phyloP scores from a whole-genome alignment of 2,797 vertebrate species.

The Pterois miles region DNA sequence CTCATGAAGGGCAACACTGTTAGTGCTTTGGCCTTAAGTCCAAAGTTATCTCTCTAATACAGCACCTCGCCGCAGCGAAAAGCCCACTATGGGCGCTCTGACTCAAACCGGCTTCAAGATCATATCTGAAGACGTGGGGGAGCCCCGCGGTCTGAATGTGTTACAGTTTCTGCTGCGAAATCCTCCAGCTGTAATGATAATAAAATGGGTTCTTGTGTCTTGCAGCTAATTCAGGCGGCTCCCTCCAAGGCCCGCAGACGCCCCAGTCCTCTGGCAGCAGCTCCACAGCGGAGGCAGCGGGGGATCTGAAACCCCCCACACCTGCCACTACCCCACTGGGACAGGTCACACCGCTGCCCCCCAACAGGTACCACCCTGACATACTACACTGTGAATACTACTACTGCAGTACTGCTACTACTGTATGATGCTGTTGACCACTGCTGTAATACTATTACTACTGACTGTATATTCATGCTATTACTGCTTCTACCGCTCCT shows the following conservation, averaged over 20 bases:
- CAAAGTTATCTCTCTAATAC: conserved; percentile 61
- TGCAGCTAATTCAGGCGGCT: conserved; percentile 95
- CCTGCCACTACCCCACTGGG: conserved; percentile 95
- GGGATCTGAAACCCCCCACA: conserved; percentile 95
- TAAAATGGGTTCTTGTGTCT: conserved; percentile 43
- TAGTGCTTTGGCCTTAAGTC: conserved; percentile 64
- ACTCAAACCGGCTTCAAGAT: conserved; percentile 44
- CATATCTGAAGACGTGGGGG: conserved; percentile 39
- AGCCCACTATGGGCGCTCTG: conserved; percentile 33
- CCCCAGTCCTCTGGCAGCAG: conserved; percentile 97
- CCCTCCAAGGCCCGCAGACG: conserved; percentile 97
- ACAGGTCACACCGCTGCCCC: conserved; percentile 87
- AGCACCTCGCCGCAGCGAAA: conserved; percentile 49
- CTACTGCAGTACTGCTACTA: background rate
- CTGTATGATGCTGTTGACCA: background rate
- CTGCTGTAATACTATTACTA: background rate
- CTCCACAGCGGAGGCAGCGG: conserved; percentile 92
- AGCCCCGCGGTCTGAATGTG: conserved; percentile 27
- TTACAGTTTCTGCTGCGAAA: conserved; percentile 20
- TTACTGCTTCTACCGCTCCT: background rate
- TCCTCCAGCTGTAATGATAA: conserved; percentile 3
- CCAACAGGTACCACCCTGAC: conserved; percentile 71
- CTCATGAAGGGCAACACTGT: conserved; percentile 51
- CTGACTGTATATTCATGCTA: background rate
- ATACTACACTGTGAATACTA: background rate